Evolutionary conservation across 2,113 vertebrate genomes (phyloP), one percentile per base, ranked within the genome.

Genomic region (Odocoileus hemionus): DNA sequence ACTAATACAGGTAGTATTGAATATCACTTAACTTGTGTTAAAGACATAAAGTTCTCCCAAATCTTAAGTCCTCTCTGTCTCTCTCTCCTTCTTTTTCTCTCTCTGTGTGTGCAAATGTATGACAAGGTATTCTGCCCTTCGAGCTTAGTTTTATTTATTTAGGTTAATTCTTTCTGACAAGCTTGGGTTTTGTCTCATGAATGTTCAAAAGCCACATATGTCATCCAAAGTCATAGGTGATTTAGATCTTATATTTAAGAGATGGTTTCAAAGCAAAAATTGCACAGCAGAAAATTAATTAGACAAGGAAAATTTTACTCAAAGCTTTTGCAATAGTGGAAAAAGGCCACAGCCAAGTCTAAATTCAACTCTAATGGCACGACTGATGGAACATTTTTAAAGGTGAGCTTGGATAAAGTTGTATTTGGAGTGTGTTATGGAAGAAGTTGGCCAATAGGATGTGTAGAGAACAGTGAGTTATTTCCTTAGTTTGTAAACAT

Each of bases 391-490:
- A 19, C 2, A 3, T 55, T 78, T 61, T 79, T 19, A 33, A 54
- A 0, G 1, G 4, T 25, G 14, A 2, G 2, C 9, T n/a, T 6
- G 14, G 30, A 36, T 28, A n/a, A 90, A 2, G 9, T 78, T 16
- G 12, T 58, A 15, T 5, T 36, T 79, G 30, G 23, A 28, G 4
- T 15, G 60, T 33, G 16, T 84, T 60, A 67, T 10, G 25, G 26
- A 17, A 2, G 14, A 92, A 8, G 3, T 45, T 84, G 26, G 16
- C 83, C 50, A 45, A 1, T 70, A 19, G 25, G 17, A 43, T 80
- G 17, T 82, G 12, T 39, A 25, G 25, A 85, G 3, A 12, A 89
- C 39, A 64, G 1, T 25, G 13, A 74, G 7, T 76, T 64, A 21
- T 76, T 58, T 30, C 25, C 17, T 45, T 21, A 12, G 1, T 21